Evolutionary conservation across 2,888 invertebrate species (phyloP), one percentile per base, ranked within the genome.

Genomic region (Anarsia innoxiella): DNA sequence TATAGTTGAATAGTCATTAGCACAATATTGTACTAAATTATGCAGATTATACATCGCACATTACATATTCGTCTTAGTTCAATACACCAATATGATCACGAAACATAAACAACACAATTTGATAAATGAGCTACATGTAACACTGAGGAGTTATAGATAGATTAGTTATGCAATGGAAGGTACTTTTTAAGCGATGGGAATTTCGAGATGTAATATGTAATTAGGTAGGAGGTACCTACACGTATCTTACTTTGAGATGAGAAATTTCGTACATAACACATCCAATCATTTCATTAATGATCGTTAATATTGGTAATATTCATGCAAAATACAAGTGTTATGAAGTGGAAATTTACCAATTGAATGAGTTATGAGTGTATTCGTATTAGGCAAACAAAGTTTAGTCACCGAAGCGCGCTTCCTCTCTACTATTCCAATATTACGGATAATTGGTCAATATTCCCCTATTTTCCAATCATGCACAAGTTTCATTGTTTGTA

Each of bases 361-460:
- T 48, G 52, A 63, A 59, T 43, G 51, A 33, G 62, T 66, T 65
- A 53, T 45, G 49, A 49, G 50, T 27, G 49, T 49, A 56, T 59
- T 59, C n/a, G n/a, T n/a, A n/a, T n/a, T 3, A 53, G 40, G 57
- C 51, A 55, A 55, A 65, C 62, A 64, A 62, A 56, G 55, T 40
- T 37, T 37, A 31, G 16, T 42, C 53, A 54, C 42, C 62, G 54
- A 57, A 56, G 60, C 66, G 57, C 45, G 49, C 49, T 63, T 73
- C 69, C 70, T 50, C 37, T 40, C n/a, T n/a, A n/a, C n/a, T n/a
- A n/a, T n/a, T n/a, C n/a, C n/a, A n/a, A n/a, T n/a, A n/a, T n/a
- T n/a, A n/a, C n/a, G n/a, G n/a, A n/a, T n/a, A n/a, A n/a, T n/a
- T n/a, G n/a, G n/a, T n/a, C n/a, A 19, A 19, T 19, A 19, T 19